phyloP scores from a whole-genome alignment of 2,797 vertebrate species.

The Lacerta agilis region DNA sequence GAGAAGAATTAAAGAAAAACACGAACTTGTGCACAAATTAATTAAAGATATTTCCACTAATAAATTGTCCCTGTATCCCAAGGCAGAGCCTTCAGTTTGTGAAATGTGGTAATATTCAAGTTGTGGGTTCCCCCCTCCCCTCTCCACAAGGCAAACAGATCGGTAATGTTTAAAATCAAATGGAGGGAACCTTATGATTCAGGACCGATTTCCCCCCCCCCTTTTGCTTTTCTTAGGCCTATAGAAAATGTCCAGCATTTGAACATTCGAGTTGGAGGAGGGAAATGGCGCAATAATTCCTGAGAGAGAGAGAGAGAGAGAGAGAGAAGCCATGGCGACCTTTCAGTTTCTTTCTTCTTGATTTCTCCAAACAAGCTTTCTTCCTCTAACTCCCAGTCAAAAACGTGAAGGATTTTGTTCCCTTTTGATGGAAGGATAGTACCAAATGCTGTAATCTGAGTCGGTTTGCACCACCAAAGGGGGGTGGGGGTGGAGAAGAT shows the following conservation, averaged over 20 bases:
- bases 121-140: conserved; percentile 62
- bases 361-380: conserved; percentile 54
- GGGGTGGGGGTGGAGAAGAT: conserved; percentile 57
- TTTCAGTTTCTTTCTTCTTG: conserved; percentile 58
- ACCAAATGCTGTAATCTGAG: conserved; percentile 63
- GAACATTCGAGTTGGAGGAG: conserved; percentile 43
- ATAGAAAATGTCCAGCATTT: conserved; percentile 61
- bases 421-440: conserved; percentile 52
- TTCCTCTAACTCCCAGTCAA: conserved; percentile 56
- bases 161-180: conserved; percentile 75
- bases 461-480: conserved; percentile 31
- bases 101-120: conserved; percentile 78
- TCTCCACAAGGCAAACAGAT: conserved; percentile 64
- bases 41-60: conserved; percentile 83
- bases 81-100: conserved; percentile 76
- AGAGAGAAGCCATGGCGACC: conserved; percentile 28
- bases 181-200: conserved; percentile 51
- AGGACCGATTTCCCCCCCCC: neutral
- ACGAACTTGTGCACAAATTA: conserved; percentile 83
- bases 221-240: conserved; percentile 41
- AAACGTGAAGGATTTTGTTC: conserved; percentile 43
- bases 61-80: conserved; percentile 80
- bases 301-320: conserved; percentile 28
- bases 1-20: conserved; percentile 82
- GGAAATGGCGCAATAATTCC: conserved; percentile 21